Conservation (phyloP, 2,797 vertebrate species). For the Eulemur rubriventer region DNA sequence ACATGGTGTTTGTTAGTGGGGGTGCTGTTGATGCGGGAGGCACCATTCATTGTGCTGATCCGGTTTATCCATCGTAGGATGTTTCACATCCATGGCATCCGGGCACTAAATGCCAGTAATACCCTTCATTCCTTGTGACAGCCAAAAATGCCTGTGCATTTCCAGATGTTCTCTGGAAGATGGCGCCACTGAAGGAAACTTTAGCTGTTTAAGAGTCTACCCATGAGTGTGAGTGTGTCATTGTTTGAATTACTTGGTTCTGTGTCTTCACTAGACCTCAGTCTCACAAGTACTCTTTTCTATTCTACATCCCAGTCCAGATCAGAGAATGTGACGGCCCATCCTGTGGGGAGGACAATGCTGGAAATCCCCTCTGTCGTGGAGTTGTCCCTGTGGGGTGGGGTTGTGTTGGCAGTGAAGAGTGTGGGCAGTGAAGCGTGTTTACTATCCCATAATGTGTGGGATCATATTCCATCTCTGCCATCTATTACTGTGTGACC, state of each 20-base stretch:
- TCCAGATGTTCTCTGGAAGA: not conserved
- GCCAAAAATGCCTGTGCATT: not conserved
- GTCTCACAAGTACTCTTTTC: not conserved
- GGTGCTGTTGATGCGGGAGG: not conserved
- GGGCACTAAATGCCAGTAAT: not conserved
- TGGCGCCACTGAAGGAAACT: not conserved
- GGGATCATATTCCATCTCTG: not conserved
- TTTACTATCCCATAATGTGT: not conserved
- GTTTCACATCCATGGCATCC: not conserved
- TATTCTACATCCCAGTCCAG: not conserved
- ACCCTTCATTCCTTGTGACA: not conserved
- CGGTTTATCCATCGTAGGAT: not conserved
- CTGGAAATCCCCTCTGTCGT: not conserved
- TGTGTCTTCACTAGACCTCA: slow-evolving; percentile 27
- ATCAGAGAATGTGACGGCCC: not conserved
- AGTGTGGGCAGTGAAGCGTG: not conserved
- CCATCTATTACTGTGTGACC: not conserved
- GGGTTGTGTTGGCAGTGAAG: not conserved
- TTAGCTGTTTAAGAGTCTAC: not conserved
- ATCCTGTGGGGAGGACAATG: not conserved
- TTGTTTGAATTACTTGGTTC: not conserved
- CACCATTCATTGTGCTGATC: not conserved
- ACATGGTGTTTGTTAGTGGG: not conserved
- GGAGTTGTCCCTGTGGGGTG: not conserved
- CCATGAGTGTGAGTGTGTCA: not conserved